These are phyloP conservation scores for Heliconius eleuchia DNA, from an alignment of 1,140 invertebrate genomes.

Conservation along the genomic window DNA sequence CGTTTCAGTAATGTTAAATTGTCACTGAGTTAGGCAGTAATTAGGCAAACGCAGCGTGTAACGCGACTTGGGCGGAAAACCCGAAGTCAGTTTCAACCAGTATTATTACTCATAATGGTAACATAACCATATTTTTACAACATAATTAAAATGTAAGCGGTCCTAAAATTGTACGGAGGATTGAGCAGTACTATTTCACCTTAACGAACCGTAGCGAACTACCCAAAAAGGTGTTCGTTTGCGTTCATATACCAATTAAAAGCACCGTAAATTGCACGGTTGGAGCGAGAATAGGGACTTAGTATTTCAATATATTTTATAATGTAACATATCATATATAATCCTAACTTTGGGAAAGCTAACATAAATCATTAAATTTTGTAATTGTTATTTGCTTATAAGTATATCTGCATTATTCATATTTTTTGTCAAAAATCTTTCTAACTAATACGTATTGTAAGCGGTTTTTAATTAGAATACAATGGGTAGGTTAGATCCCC, in stretches of 20 bases:
- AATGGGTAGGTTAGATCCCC: too few relatives aligned
- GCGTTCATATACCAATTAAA: slow-evolving; percentile 15
- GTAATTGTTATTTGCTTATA: too few relatives aligned
- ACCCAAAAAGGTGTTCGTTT: slow-evolving; percentile 51
- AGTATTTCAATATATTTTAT: slow-evolving; percentile 4
- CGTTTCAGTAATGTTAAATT: slow-evolving; percentile 68
- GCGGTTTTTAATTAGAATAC: too few relatives aligned
- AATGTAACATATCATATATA: neutral
- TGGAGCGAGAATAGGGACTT: neutral
- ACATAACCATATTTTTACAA: slow-evolving; percentile 80
- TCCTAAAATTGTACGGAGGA: slow-evolving; percentile 75
- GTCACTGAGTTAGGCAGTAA: slow-evolving; percentile 74
- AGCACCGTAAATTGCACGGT: slow-evolving; percentile 11
- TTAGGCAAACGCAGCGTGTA: slow-evolving; percentile 79
- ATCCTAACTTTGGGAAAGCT: neutral
- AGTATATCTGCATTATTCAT: too few relatives aligned
- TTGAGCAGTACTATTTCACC: slow-evolving; percentile 66
- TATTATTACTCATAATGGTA: slow-evolving; percentile 77
- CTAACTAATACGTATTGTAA: too few relatives aligned
- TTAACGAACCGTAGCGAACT: slow-evolving; percentile 61
- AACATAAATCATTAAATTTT: neutral
- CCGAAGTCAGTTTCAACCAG: slow-evolving; percentile 44
- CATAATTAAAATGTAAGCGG: slow-evolving; percentile 81
- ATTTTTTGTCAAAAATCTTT: neutral
- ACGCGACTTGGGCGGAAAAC: slow-evolving; percentile 37